Percentiles rank a stretch among this genome's conserved stretches.
phyloP scores from a whole-genome alignment of 2,797 vertebrate genomes.

The Myotis myotis region DNA sequence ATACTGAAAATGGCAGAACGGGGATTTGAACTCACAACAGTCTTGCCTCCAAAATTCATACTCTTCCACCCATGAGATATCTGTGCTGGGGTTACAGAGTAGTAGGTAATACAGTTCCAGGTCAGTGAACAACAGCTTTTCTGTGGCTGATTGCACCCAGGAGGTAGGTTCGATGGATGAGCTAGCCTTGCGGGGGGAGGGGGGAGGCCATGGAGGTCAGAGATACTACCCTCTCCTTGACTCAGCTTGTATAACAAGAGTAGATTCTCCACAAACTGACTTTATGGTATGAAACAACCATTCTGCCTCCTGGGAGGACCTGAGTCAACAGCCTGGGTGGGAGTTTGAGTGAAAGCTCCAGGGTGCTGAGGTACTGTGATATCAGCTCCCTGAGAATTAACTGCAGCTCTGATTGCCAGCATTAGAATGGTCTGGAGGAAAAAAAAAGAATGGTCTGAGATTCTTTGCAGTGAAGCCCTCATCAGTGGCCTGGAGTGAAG shows the following conservation, averaged over 20 bases:
- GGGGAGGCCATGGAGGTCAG: background rate
- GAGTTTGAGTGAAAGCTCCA: slow-evolving; percentile 20
- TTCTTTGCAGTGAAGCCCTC: background rate
- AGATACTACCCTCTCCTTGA: background rate
- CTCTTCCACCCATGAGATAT: slow-evolving; percentile 6
- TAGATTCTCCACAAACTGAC: background rate
- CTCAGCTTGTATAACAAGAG: slow-evolving; percentile 19
- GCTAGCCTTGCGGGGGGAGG: background rate
- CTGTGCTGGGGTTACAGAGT: background rate
- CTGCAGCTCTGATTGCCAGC: background rate
- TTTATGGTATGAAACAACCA: background rate
- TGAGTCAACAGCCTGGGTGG: background rate
- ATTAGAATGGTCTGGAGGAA: background rate
- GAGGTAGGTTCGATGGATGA: background rate
- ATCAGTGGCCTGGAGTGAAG: background rate
- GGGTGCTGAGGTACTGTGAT: background rate
- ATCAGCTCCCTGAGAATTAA: background rate
- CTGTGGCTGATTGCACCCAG: background rate
- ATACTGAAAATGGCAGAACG: slow-evolving; percentile 53
- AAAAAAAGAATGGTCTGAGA: background rate
- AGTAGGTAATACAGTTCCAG: background rate
- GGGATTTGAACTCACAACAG: slow-evolving; percentile 57
- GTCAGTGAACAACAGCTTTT: background rate
- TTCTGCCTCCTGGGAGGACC: slow-evolving; percentile 12
- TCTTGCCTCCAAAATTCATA: slow-evolving; percentile 64